Evolutionary conservation across 53 echinoderm and acorn worm genomes (phyloP), one percentile per base, ranked within the genome.

Genomic region (Echinometra lucunter): DNA sequence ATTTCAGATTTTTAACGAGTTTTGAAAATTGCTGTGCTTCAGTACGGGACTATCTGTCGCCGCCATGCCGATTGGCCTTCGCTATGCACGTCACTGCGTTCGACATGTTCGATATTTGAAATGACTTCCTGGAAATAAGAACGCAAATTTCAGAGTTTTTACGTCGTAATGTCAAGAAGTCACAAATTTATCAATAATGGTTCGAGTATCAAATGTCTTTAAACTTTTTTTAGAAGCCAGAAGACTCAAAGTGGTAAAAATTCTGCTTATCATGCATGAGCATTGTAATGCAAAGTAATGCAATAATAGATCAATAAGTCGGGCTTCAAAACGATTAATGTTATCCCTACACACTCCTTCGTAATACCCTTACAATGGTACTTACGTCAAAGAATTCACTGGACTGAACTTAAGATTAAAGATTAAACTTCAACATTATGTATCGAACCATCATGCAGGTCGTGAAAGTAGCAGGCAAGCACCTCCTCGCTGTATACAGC

Each of bases 1-100:
- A 91, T 91, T 91, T 91, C 91, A 91, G 91, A 66, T 70, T 45
- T 91, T 91, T 91, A 91, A 91, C 91, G 91, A 91, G 91, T 91
- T 91, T 69, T 66, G 91, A 45, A 91, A 91, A 91, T 91, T 91
- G 91, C 91, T 66, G 66, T 66, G 69, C 70, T 69, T 91, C 45
- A 85, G 89, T 89, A 21, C 58, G 45, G 89, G 89, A 60, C 60
- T 57, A 57, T 25, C 60, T 91, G 91, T 91, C 91, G 91, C 66
- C 60, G 45, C 19, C 28, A n/a, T 85, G 37, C 28, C 47, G 44
- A 28, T 85, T 49, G 85, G n/a, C 85, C 85, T 47, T 15, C 49
- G 49, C 85, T 28, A 19, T 27, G 49, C 85, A 44, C 28, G 49
- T 85, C 85, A 49, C n/a, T n/a, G n/a, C n/a, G n/a, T n/a, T n/a